Evolutionary conservation across 2,888 invertebrate genomes (phyloP).

Genomic region (Eupithecia subfuscata): DNA sequence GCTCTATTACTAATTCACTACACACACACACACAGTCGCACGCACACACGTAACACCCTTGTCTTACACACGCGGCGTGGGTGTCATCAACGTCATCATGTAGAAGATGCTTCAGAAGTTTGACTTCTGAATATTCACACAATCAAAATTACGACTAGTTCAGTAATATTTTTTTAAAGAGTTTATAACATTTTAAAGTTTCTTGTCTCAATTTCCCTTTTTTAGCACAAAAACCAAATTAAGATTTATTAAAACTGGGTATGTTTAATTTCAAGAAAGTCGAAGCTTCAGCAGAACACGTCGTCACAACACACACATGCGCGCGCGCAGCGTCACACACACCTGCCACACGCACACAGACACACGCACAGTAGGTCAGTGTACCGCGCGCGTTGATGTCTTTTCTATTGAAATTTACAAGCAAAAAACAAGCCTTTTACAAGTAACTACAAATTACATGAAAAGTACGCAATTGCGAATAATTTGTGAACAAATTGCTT

Average conservation of each 20-base stretch:
- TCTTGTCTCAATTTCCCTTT: neutral
- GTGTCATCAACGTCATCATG: neutral
- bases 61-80: neutral
- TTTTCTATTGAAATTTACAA: conserved; percentile 52
- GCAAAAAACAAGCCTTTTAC: neutral
- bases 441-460: neutral
- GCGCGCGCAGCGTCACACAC: conserved; percentile 22
- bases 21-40: conserved; percentile 36
- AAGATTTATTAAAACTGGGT: neutral
- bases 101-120: neutral
- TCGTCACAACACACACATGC: conserved; percentile 24
- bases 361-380: conserved; percentile 56
- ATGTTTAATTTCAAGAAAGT: neutral
- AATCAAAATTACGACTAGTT: neutral
- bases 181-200: neutral
- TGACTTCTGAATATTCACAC: neutral
- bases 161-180: neutral
- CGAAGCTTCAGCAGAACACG: neutral
- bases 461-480: neutral
- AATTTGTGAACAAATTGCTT: neutral
- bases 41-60: neutral
- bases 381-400: conserved; percentile 63
- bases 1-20: conserved; percentile 45
- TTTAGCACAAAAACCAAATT: neutral
- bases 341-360: conserved; percentile 38